Conservation (phyloP, 1,140 invertebrate species). For the Phthorimaea operculella region DNA sequence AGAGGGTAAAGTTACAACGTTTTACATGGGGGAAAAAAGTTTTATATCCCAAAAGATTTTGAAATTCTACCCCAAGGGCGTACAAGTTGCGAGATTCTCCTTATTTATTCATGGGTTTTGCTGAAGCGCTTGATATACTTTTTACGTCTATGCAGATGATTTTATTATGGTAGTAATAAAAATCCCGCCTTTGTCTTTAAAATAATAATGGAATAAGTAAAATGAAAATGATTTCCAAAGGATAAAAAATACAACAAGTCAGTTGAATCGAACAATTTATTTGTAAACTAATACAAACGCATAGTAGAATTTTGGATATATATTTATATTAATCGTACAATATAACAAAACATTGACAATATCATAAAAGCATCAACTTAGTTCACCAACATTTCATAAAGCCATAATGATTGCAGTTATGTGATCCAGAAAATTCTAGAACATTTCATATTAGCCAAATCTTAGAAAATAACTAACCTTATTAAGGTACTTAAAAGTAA, state of each 20-base stretch:
- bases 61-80: constrained; percentile 39
- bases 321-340: constrained; percentile 59
- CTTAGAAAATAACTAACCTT: not conserved
- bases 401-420: constrained; percentile 51
- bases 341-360: constrained; percentile 63
- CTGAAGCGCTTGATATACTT: constrained; percentile 10
- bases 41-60: constrained; percentile 57
- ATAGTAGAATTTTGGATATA: constrained; percentile 66
- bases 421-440: constrained; percentile 12
- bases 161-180: constrained; percentile 1
- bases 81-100: constrained; percentile 33
- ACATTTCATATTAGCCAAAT: not conserved
- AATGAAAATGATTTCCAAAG: too few species aligned
- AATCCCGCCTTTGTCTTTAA: constrained; percentile 7
- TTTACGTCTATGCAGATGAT: constrained; percentile 6
- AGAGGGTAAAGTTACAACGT: constrained; percentile 35
- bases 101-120: constrained; percentile 59
- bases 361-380: constrained; percentile 56
- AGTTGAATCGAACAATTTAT: constrained; percentile 62
- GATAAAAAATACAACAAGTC: constrained; percentile 24
- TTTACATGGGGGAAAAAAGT: constrained; percentile 44
- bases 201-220: not conserved
- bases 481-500: too few species aligned
- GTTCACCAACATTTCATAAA: constrained; percentile 60
- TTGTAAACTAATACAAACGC: constrained; percentile 64